Base-by-base conservation (phyloP, 2,888 invertebrate genomes). In the Theodoxus fluviatilis region DNA sequence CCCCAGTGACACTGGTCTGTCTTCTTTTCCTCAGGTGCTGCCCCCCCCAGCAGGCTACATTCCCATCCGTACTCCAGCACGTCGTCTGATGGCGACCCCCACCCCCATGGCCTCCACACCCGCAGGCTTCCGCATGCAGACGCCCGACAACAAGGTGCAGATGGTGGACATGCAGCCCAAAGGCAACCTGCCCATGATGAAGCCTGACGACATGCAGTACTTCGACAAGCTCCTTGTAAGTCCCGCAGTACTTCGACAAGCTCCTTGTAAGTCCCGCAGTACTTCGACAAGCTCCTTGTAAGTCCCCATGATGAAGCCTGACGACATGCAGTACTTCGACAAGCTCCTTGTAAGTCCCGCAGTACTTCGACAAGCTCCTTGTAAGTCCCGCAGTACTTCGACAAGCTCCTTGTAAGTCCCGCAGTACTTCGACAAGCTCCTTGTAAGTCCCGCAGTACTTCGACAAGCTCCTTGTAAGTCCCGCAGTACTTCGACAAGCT, bases 201-300 rank as follows among this genome's bases (percentile, higher is more conserved):
- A 99, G 88, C 99, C 99, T 0, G 99, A 99, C 88, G 98, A 98
- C 89, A 97, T 99, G 61, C 99, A 99, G 89, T 99, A 99, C 89
- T 99, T 99, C 88, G 99, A 99, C 88, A 99, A 99, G 88, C 90
- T 99, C 75, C 90, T 99, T 77, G 92, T 87, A 43, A 72, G 81
- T 76, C 15, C 1, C 9, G 15, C 25, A 38, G 31, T 59, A 59
- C n/a, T 37, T n/a, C n/a, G n/a, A n/a, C n/a, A n/a, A n/a, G n/a
- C n/a, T n/a, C n/a, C n/a, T n/a, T n/a, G n/a, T n/a, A n/a, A n/a
- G n/a, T n/a, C n/a, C n/a, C n/a, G n/a, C n/a, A n/a, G n/a, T n/a
- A n/a, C n/a, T n/a, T n/a, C n/a, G n/a, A n/a, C n/a, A n/a, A n/a
- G n/a, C n/a, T n/a, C n/a, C n/a, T n/a, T n/a, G n/a, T n/a, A n/a